Conservation (phyloP, 2,888 invertebrate genomes). For the Heliconius hortense region DNA sequence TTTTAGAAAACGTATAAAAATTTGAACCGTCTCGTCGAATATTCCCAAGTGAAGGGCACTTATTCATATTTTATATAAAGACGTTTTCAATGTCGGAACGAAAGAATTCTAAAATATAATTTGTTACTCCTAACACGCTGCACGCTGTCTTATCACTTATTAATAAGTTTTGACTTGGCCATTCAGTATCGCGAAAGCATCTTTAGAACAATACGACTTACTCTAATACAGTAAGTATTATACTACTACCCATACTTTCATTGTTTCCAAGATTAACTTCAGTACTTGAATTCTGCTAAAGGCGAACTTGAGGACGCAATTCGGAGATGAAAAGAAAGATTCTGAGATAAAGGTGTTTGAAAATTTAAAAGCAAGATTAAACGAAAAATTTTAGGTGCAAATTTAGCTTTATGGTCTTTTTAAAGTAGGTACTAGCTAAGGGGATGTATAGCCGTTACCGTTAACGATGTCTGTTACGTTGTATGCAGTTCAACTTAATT, state of each 20-base stretch:
- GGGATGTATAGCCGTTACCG: not conserved
- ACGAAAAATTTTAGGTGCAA: constrained; percentile 14
- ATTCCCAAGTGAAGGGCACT: too few species aligned
- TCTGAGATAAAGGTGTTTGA: constrained; percentile 38
- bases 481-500: constrained; percentile 1
- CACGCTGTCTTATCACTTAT: constrained; percentile 8
- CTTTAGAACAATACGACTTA: constrained; percentile 35
- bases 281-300: constrained; percentile 33
- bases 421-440: not conserved
- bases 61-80: too few species aligned
- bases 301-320: constrained; percentile 37
- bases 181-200: constrained; percentile 13
- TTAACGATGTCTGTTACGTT: not conserved
- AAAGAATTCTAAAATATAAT: too few species aligned
- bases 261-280: constrained; percentile 41
- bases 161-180: constrained; percentile 21
- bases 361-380: constrained; percentile 32
- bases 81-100: too few species aligned
- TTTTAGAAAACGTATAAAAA: too few species aligned
- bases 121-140: too few species aligned
- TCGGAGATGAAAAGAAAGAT: constrained; percentile 41
- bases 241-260: constrained; percentile 34
- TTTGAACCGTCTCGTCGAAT: too few species aligned
- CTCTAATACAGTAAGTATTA: too few species aligned
- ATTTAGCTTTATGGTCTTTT: not conserved